Conservation (phyloP, 2,113 vertebrate species). For the Xyliphius kryptos region DNA sequence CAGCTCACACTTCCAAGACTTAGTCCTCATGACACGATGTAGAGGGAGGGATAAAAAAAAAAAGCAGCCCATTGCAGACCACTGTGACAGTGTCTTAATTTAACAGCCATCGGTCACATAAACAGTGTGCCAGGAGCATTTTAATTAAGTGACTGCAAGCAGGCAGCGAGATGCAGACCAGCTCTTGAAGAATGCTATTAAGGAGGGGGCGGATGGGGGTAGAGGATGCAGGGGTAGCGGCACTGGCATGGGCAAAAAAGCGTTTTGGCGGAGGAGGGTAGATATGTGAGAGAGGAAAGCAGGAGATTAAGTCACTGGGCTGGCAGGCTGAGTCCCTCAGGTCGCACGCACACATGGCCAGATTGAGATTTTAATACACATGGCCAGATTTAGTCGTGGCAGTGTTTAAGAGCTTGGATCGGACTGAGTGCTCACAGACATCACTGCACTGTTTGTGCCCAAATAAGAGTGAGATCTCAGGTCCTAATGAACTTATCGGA, state of each 20-base stretch:
- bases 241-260: conserved; percentile 35
- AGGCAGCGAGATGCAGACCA: conserved; percentile 27
- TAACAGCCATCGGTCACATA: conserved; percentile 47
- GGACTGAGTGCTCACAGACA: conserved; percentile 18
- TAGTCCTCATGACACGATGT: conserved; percentile 15
- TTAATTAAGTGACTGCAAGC: conserved; percentile 57
- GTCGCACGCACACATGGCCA: conserved; percentile 42
- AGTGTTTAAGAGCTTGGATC: conserved; percentile 38
- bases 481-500: conserved; percentile 39
- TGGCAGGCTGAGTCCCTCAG: conserved; percentile 45
- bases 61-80: conserved; percentile 8
- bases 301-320: conserved; percentile 44
- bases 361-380: conserved; percentile 37
- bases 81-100: conserved; percentile 51
- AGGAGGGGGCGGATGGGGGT: conserved; percentile 29
- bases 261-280: conserved; percentile 26
- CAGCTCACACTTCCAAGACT: conserved; percentile 28
- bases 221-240: conserved; percentile 26
- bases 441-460: conserved; percentile 41
- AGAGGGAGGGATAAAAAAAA: conserved; percentile 8
- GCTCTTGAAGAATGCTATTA: conserved; percentile 42
- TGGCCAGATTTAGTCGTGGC: conserved; percentile 31
- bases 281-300: conserved; percentile 35
- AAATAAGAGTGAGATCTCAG: conserved; percentile 28
- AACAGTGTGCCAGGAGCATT: conserved; percentile 45